Conservation (phyloP, 2,888 invertebrate species). For the Escarpia spicata region DNA sequence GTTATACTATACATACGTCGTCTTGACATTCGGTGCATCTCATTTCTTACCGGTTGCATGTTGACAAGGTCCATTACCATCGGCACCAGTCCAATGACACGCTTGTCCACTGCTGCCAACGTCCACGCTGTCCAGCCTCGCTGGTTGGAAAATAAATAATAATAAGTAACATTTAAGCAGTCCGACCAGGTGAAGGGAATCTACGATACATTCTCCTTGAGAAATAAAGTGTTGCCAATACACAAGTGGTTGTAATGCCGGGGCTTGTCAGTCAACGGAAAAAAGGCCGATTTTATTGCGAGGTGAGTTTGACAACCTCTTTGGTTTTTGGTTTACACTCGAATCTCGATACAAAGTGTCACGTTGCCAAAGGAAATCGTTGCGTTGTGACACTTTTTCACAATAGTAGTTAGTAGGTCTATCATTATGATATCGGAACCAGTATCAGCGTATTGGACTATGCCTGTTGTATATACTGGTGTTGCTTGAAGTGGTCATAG, state of each 20-base stretch:
- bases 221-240: background rate
- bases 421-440: too few species aligned
- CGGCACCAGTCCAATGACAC: slow-evolving; percentile 36
- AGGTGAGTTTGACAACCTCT: too few species aligned
- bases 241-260: background rate
- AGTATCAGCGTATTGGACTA: too few species aligned
- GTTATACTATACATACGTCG: background rate
- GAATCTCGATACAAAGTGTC: too few species aligned
- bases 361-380: too few species aligned
- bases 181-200: background rate
- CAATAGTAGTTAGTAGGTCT: too few species aligned
- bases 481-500: too few species aligned
- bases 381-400: too few species aligned
- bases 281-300: too few species aligned
- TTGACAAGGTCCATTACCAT: slow-evolving; percentile 35
- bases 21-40: background rate
- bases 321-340: too few species aligned
- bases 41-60: slow-evolving; percentile 24
- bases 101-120: slow-evolving; percentile 31
- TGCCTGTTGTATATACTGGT: too few species aligned
- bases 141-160: slow-evolving; percentile 3
- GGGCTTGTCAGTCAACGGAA: too few species aligned
- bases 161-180: background rate
- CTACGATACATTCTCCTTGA: background rate
- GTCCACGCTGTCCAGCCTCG: slow-evolving; percentile 39